Conservation (phyloP, 2,888 invertebrate genomes). For the Brachylomia viminalis region DNA sequence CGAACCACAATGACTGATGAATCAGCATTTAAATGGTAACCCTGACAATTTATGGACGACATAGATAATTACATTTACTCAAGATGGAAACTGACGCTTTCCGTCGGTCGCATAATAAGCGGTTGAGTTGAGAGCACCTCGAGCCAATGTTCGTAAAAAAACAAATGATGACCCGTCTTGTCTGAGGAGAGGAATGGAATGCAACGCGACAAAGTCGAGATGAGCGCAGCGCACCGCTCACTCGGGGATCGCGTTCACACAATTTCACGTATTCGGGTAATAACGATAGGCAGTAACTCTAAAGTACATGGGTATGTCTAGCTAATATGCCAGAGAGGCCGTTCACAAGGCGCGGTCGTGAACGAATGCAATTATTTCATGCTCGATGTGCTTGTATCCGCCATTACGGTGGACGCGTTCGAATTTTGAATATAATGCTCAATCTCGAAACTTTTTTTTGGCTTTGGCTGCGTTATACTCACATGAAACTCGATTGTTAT, state of each 20-base stretch:
- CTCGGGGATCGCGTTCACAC: slow-evolving; percentile 71
- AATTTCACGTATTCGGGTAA: slow-evolving; percentile 80
- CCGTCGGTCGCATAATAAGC: slow-evolving; percentile 79
- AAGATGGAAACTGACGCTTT: slow-evolving; percentile 75
- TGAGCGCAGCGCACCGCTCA: slow-evolving; percentile 74
- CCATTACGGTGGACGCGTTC: slow-evolving; percentile 80
- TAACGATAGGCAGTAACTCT: slow-evolving; percentile 80
- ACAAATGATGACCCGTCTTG: slow-evolving; percentile 82
- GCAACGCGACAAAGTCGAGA: slow-evolving; percentile 85
- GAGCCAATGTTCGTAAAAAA: slow-evolving; percentile 77
- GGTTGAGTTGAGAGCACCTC: slow-evolving; percentile 72
- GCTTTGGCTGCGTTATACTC: slow-evolving; percentile 31
- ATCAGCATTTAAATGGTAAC: slow-evolving; percentile 80
- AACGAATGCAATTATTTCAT: slow-evolving; percentile 86
- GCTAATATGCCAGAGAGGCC: slow-evolving; percentile 78
- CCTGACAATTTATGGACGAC: slow-evolving; percentile 68
- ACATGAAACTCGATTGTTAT: slow-evolving; percentile 40
- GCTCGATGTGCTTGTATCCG: slow-evolving; percentile 83
- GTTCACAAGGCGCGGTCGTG: slow-evolving; percentile 85
- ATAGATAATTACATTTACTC: slow-evolving; percentile 72
- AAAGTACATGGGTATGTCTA: slow-evolving; percentile 79
- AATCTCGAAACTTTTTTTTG: slow-evolving; percentile 43
- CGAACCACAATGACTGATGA: slow-evolving; percentile 77
- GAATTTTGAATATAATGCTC: slow-evolving; percentile 71
- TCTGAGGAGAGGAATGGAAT: slow-evolving; percentile 73